A percentile compares a stretch with the other conserved stretches of the same genome.
Evolutionary conservation across 2,888 invertebrate genomes (phyloP).

Genomic region (Cremastinae sp.): DNA sequence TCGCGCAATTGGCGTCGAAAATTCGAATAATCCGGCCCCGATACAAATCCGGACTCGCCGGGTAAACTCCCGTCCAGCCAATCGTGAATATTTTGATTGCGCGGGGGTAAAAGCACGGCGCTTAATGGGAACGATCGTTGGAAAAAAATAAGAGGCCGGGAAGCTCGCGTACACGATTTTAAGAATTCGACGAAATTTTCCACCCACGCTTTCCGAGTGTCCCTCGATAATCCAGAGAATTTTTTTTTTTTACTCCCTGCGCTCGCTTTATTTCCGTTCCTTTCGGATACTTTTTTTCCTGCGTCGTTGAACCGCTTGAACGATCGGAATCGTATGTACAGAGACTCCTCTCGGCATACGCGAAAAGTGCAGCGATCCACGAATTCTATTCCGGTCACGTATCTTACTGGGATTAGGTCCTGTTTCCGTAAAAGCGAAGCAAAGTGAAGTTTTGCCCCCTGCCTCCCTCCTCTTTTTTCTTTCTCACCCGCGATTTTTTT

Average conservation of each 20-base stretch:
- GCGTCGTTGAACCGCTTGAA: too few species aligned
- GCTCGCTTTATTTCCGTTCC: too few species aligned
- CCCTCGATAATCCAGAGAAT: too few species aligned
- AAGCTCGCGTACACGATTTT: too few species aligned
- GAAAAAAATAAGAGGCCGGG: too few species aligned
- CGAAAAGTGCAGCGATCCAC: slow-evolving; percentile 49
- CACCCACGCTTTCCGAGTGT: slow-evolving; percentile 22
- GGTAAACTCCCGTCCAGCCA: neutral
- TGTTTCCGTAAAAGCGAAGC: slow-evolving; percentile 69
- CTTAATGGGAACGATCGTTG: too few species aligned
- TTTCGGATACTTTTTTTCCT: too few species aligned
- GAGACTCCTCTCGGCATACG: slow-evolving; percentile 17
- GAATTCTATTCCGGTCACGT: slow-evolving; percentile 75
- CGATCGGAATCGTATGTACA: neutral
- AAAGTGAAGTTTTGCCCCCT: slow-evolving; percentile 1
- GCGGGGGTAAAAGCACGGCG: too few species aligned
- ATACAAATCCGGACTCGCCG: slow-evolving; percentile 43
- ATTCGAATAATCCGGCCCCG: slow-evolving; percentile 25
- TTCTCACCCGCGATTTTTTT: neutral
- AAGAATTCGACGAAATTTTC: slow-evolving; percentile 1
- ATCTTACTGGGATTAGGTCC: slow-evolving; percentile 76
- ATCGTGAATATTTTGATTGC: too few species aligned
- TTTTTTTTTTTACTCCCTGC: too few species aligned
- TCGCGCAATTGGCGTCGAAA: slow-evolving; percentile 44
- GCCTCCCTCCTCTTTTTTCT: too few species aligned